Conservation (phyloP, 2,888 invertebrate genomes). For the Chrysomela aeneicollis region DNA sequence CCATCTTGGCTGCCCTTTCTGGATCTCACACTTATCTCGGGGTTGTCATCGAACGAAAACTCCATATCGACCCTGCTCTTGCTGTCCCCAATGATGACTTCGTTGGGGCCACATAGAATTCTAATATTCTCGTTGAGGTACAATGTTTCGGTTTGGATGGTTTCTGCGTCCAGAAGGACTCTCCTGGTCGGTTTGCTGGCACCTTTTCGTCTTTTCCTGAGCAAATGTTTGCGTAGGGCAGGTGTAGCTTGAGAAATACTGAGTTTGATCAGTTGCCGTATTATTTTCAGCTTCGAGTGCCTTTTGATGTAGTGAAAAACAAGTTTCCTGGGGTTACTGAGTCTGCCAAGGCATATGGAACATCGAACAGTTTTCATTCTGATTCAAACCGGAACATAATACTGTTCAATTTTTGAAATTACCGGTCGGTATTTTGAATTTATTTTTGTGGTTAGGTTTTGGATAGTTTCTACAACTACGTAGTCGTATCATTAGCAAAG, state of each 20-base stretch:
- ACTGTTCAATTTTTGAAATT: neutral
- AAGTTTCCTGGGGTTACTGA: constrained; percentile 44
- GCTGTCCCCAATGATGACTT: constrained; percentile 47
- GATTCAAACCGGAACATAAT: neutral
- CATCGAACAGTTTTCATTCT: constrained; percentile 43
- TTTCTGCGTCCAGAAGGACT: constrained; percentile 14
- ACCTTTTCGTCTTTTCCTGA: constrained; percentile 27
- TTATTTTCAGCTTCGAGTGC: constrained; percentile 49
- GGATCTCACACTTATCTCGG: constrained; percentile 27
- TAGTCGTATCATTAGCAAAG: no score
- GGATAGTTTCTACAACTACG: neutral
- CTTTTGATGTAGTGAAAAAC: constrained; percentile 43
- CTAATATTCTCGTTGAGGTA: constrained; percentile 47
- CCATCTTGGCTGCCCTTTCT: neutral
- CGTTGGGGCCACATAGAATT: constrained; percentile 46
- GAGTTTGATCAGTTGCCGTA: constrained; percentile 42
- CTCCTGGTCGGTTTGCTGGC: constrained; percentile 19
- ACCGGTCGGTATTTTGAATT: no score
- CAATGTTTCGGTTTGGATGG: constrained; percentile 41
- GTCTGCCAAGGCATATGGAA: constrained; percentile 43
- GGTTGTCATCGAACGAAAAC: constrained; percentile 42
- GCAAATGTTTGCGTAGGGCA: constrained; percentile 30
- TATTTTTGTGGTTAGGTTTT: neutral
- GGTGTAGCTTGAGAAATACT: constrained; percentile 33
- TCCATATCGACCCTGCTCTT: constrained; percentile 46